Percentiles rank a stretch among this genome's conserved stretches.
These are phyloP conservation scores for Triplophysa rosa DNA, from an alignment of 2,113 vertebrate species.

Conservation along the genomic window DNA sequence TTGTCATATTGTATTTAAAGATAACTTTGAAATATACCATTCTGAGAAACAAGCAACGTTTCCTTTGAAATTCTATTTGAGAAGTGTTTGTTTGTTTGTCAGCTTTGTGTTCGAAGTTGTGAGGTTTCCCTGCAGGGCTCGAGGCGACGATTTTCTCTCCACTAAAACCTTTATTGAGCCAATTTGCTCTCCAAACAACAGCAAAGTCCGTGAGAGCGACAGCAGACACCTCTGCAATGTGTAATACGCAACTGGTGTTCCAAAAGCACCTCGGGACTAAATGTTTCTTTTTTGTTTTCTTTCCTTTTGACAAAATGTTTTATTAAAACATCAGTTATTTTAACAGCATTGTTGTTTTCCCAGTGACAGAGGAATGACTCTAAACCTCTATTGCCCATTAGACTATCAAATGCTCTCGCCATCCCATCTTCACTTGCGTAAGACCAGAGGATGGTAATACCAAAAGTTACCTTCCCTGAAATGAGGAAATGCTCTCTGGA, in stretches of 20 bases:
- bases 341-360: slow-evolving; percentile 25
- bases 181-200: slow-evolving; percentile 38
- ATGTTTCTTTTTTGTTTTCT: slow-evolving; percentile 9
- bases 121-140: slow-evolving; percentile 1
- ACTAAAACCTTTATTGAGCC: slow-evolving; percentile 40
- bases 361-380: background rate
- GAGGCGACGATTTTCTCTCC: slow-evolving; percentile 12
- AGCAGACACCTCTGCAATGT: slow-evolving; percentile 13
- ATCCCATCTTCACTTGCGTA: background rate
- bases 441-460: slow-evolving; percentile 38
- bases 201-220: slow-evolving; percentile 19
- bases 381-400: background rate
- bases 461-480: slow-evolving; percentile 35
- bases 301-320: slow-evolving; percentile 8
- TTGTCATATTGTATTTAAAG: background rate
- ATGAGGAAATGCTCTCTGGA: slow-evolving; percentile 48
- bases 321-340: slow-evolving; percentile 23
- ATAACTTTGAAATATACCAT: background rate
- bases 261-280: slow-evolving; percentile 8
- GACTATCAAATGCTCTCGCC: background rate
- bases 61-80: background rate
- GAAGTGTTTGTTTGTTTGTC: slow-evolving; percentile 40
- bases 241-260: slow-evolving; percentile 12
- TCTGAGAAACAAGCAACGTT: background rate
- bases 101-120: slow-evolving; percentile 11